These are phyloP conservation scores for Lasioglossum baleicum DNA, from an alignment of 1,140 invertebrate species.

Conservation along the genomic window DNA sequence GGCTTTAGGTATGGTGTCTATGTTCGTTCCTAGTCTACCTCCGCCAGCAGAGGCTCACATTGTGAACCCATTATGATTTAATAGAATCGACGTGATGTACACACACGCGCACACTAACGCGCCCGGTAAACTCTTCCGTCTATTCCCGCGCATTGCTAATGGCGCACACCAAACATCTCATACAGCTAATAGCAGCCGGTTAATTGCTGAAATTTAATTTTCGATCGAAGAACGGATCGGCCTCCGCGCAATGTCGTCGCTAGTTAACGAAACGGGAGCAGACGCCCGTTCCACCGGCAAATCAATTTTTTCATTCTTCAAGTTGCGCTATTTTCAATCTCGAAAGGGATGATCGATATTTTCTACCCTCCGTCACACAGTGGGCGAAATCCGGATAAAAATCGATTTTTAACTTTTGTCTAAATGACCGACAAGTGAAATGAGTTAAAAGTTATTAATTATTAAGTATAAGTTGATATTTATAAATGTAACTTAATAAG, in stretches of 20 bases:
- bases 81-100: constrained; percentile 73
- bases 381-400: too few species aligned
- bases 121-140: constrained; percentile 69
- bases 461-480: too few species aligned
- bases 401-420: too few species aligned
- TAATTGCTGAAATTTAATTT: constrained; percentile 76
- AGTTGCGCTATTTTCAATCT: too few species aligned
- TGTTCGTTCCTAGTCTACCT: constrained; percentile 64
- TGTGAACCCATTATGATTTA: constrained; percentile 77
- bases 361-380: too few species aligned
- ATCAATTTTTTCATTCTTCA: too few species aligned
- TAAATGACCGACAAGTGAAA: too few species aligned
- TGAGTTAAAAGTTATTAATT: too few species aligned
- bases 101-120: constrained; percentile 64
- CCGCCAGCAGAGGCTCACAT: constrained; percentile 68
- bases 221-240: constrained; percentile 43
- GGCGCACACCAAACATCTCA: constrained; percentile 70
- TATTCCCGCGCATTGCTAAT: constrained; percentile 72
- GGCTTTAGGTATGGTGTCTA: constrained; percentile 58
- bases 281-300: too few species aligned
- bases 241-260: not conserved
- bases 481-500: too few species aligned
- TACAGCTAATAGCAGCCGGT: constrained; percentile 71
- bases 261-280: not conserved
- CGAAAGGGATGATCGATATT: too few species aligned